Base-by-base conservation (phyloP, 2,797 vertebrate species). In the Tenualosa ilisha region DNA sequence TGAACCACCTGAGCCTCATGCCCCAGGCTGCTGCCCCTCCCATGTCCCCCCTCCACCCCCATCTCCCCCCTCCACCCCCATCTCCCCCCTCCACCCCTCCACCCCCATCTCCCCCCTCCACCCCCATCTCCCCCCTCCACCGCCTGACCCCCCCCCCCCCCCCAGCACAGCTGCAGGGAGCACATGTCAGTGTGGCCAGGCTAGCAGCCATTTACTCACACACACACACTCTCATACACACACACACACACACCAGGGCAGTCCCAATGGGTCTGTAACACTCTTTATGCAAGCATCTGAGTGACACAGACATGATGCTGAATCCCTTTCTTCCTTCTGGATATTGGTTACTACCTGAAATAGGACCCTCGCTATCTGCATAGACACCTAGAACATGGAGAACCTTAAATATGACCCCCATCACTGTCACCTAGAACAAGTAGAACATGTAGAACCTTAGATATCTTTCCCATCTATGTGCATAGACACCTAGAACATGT, bases 91-190 rank as follows among this genome's bases (percentile, higher is more conserved):
- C 65, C 9, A 13, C 53, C 53, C 53, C 53, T 13, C 26, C 65
- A 31, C 31, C 1, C 65, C 2, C 65, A 31, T 11, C 1, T 17
- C 1, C 65, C 0, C 26, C 11, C 4, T 26, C 24, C 2, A 12
- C 65, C 2, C 65, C 0, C 63, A n/a, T 6, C 63, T 0, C 63
- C 0, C 4, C 8, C 3, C n/a, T 24, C n/a, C 24, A 9, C 63
- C 31, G 31, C 31, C 31, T 31, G 31, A 68, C 68, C 31, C 31
- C 37, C 40, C 72, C 20, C 68, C 31, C 31, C 37, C 40, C 72
- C 20, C 8, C 40, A 79, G 72, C 72, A 79, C 72, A 79, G 72
- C 72, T 79, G 72, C 72, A 79, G 72, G 72, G 40, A 79, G 72
- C 72, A 63, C 59, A 79, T 79, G 72, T 79, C 72, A 79, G 72